These are phyloP conservation scores for Ammodytes dubius DNA, from an alignment of 2,113 vertebrate species.

Conservation along the genomic window DNA sequence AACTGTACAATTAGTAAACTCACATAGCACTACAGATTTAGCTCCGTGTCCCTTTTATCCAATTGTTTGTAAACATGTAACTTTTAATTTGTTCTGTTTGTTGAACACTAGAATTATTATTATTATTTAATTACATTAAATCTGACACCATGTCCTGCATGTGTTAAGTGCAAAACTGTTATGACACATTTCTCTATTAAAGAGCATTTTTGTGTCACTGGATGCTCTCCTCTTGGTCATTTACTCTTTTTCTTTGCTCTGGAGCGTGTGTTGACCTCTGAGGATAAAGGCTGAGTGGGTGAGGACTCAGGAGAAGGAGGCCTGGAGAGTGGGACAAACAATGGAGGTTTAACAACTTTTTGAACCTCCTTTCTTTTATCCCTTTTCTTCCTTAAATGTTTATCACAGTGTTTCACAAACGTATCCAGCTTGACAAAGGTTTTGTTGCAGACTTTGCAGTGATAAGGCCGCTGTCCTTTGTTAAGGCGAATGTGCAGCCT, in stretches of 20 bases:
- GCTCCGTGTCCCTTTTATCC: slow-evolving; percentile 2
- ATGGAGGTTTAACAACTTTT: slow-evolving; percentile 66
- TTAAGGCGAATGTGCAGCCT: slow-evolving; percentile 72
- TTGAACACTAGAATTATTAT: background rate
- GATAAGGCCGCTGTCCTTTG: slow-evolving; percentile 69
- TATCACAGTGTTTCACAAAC: slow-evolving; percentile 82
- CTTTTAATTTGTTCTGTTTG: background rate
- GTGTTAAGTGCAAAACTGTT: background rate
- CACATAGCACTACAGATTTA: background rate
- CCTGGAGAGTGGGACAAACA: slow-evolving; percentile 64
- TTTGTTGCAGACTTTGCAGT: slow-evolving; percentile 84
- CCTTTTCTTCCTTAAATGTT: slow-evolving; percentile 73
- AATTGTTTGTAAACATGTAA: slow-evolving; percentile 17
- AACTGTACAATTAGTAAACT: slow-evolving; percentile 30
- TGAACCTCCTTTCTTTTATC: slow-evolving; percentile 54
- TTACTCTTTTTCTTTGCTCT: slow-evolving; percentile 78
- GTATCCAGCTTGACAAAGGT: slow-evolving; percentile 75
- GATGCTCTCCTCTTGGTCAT: slow-evolving; percentile 22
- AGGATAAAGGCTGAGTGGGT: slow-evolving; percentile 30
- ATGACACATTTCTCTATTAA: background rate
- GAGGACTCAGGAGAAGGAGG: slow-evolving; percentile 38
- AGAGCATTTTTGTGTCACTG: background rate
- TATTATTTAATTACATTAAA: background rate
- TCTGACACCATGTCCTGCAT: background rate
- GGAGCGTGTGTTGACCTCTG: slow-evolving; percentile 82